Conservation (phyloP, 2,797 vertebrate genomes). For the Bovichtus variegatus region DNA sequence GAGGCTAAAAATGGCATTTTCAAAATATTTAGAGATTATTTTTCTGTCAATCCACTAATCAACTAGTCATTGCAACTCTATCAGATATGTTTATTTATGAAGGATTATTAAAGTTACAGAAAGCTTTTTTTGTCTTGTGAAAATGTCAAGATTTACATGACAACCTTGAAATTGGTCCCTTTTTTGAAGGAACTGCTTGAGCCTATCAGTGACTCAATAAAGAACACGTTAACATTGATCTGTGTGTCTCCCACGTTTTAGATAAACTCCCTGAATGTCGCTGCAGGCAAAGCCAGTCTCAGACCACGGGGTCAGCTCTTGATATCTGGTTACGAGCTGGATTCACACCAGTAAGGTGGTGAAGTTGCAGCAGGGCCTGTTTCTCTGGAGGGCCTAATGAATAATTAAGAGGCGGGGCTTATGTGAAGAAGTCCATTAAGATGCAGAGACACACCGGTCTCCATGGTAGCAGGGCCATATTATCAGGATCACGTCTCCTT, state of each 20-base stretch:
- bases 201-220: conserved; percentile 29
- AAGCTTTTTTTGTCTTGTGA: background rate
- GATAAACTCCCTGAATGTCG: conserved; percentile 8
- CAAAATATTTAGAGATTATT: too few relatives aligned
- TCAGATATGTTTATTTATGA: background rate
- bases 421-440: conserved; percentile 78
- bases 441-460: conserved; percentile 79
- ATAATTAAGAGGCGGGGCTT: conserved; percentile 78
- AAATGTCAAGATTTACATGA: background rate
- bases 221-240: conserved; percentile 40
- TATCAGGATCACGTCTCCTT: conserved; percentile 64
- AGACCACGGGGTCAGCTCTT: background rate
- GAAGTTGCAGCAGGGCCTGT: conserved; percentile 30
- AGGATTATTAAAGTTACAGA: background rate
- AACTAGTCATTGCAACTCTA: too few relatives aligned
- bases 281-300: background rate
- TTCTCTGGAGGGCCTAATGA: conserved; percentile 68
- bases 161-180: background rate
- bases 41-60: too few relatives aligned
- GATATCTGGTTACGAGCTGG: conserved; percentile 35
- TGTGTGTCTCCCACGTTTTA: conserved; percentile 2
- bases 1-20: too few relatives aligned
- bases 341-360: conserved; percentile 53
- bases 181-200: background rate
- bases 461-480: conserved; percentile 72